Conservation (phyloP, 2,888 invertebrate species). For the Drosophila pseudotalamancana region DNA sequence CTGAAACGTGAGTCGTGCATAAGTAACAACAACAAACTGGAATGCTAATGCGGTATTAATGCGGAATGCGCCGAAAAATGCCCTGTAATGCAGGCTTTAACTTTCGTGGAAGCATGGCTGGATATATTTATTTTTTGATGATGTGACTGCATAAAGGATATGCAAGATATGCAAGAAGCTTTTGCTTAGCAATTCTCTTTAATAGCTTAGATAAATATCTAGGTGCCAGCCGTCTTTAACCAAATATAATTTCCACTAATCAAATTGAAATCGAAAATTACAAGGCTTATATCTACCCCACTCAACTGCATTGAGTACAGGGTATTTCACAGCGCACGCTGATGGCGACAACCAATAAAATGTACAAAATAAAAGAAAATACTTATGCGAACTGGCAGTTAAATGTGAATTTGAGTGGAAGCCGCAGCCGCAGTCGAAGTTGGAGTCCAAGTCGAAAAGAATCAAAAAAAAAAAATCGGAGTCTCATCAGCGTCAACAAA, state of each 20-base stretch:
- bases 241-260: too few species aligned
- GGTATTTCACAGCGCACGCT: constrained; percentile 21
- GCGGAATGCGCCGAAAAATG: constrained; percentile 22
- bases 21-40: constrained; percentile 37
- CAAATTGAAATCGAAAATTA: too few species aligned
- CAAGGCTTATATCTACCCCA: too few species aligned
- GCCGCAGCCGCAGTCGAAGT: constrained; percentile 20
- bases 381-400: constrained; percentile 54
- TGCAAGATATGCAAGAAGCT: too few species aligned
- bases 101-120: neutral
- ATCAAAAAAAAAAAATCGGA: neutral
- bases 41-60: constrained; percentile 33
- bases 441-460: constrained; percentile 1
- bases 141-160: too few species aligned
- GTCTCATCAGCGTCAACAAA: constrained; percentile 37
- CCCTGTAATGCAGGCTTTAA: constrained; percentile 21
- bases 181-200: too few species aligned
- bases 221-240: too few species aligned
- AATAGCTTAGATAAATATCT: too few species aligned
- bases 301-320: neutral
- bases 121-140: too few species aligned
- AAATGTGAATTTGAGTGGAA: constrained; percentile 55
- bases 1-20: constrained; percentile 76
- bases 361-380: constrained; percentile 36
- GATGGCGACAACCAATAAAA: constrained; percentile 64